Evolutionary conservation across 2,888 invertebrate genomes (phyloP).

Genomic region (Lithophane leautieri): DNA sequence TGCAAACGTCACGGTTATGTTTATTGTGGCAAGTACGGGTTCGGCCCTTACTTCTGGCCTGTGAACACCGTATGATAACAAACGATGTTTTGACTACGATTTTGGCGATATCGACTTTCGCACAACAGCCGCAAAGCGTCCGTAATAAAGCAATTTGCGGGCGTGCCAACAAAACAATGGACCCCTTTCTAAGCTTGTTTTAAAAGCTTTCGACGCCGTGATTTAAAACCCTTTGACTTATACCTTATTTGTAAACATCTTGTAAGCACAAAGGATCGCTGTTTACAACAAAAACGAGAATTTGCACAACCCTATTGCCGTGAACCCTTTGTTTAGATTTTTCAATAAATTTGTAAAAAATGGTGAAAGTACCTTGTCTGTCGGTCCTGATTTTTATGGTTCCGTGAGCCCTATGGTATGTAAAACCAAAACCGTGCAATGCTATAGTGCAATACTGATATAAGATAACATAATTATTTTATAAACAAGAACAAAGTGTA

Average conservation of each 20-base stretch:
- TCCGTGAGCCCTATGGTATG: constrained; percentile 39
- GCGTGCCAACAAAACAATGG: constrained; percentile 88
- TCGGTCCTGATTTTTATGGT: constrained; percentile 64
- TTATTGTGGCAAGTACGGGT: constrained; percentile 61
- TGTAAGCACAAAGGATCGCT: constrained; percentile 85
- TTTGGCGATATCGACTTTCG: constrained; percentile 88
- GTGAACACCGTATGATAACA: constrained; percentile 79
- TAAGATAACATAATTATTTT: constrained; percentile 31
- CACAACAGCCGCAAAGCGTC: constrained; percentile 79
- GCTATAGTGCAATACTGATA: constrained; percentile 21
- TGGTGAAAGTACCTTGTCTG: constrained; percentile 79
- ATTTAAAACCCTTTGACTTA: constrained; percentile 90
- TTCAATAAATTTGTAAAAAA: constrained; percentile 74
- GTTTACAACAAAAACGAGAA: constrained; percentile 82
- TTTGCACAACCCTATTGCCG: constrained; percentile 88
- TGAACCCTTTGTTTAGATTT: constrained; percentile 81
- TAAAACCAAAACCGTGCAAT: constrained; percentile 36
- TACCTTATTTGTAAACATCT: constrained; percentile 89
- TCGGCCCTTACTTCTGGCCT: constrained; percentile 56
- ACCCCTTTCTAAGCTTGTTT: constrained; percentile 88
- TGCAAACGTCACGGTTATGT: constrained; percentile 56
- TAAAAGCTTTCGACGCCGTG: constrained; percentile 89
- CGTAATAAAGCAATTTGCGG: constrained; percentile 90
- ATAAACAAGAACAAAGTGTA: constrained; percentile 25
- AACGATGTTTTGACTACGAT: constrained; percentile 87